Base-by-base conservation (phyloP, 1,140 invertebrate species). In the Popillia japonica region DNA sequence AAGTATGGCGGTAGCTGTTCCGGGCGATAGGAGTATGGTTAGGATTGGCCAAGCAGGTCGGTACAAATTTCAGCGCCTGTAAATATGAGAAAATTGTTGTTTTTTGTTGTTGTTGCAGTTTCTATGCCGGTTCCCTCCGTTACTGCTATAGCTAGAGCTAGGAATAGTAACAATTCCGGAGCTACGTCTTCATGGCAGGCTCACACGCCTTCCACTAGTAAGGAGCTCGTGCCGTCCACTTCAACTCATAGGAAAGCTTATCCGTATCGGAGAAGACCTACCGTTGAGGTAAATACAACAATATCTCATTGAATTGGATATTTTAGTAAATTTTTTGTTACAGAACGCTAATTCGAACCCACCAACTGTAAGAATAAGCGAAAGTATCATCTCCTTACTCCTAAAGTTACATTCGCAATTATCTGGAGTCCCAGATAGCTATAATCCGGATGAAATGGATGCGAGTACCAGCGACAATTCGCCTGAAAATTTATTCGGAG, bases 401-500 rank as follows among this genome's bases (percentile, higher is more conserved):
- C 88, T 99, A 9, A 97, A 96, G 86, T 89, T 99, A n/a, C 96
- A 99, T 87, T 95, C 95, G 0, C 96, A 98, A 85, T 87, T 98
- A 11, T 94, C 94, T 0, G 95, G 94, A 4, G 89, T 91, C 44
- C 90, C 94, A 6, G 94, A 97, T 84, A 96, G 94, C 80, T 98
- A 92, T 83, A 89, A 90, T 81, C 89, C 89, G 0, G 89, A 91
- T 17, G 86, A 88, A 41, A 85, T 84, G 82, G 79, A 87, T 82
- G 81, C 84, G 81, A 76, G 85, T 83, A 77, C 84, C 84, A 75
- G 84, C 84, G 2, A 78, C 76, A 72, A 80, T 23, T 77, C 75
- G 27, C 3, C 48, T 17, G 78, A 82, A 77, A 80, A 80, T 76
- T 42, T 79, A n/a, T 92, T 96, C 59, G 95, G 97, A 6, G 96